Conservation (phyloP, 2,888 invertebrate genomes). For the Callimorpha dominula region DNA sequence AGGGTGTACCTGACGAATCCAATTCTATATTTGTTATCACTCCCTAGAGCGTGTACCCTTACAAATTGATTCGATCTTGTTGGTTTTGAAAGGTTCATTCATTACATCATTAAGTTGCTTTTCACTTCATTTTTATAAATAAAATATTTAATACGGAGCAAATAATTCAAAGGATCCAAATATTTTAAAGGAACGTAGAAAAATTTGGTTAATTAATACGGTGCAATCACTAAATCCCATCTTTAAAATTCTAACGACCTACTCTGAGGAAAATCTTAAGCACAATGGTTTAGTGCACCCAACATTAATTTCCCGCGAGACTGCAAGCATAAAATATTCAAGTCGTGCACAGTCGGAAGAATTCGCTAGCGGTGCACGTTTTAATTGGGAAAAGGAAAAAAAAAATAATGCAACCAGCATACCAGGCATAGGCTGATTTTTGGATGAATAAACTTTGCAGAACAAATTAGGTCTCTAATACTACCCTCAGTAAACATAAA, state of each 20-base stretch:
- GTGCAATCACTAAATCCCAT: slow-evolving; percentile 38
- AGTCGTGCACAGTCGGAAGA: slow-evolving; percentile 65
- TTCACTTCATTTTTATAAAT: slow-evolving; percentile 16
- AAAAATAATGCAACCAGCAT: slow-evolving; percentile 50
- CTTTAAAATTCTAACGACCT: slow-evolving; percentile 61
- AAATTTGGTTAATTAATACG: slow-evolving; percentile 32
- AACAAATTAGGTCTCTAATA: background rate
- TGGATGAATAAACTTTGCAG: slow-evolving; percentile 32
- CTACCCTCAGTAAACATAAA: background rate
- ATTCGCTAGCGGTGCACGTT: slow-evolving; percentile 64
- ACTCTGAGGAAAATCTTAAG: slow-evolving; percentile 61
- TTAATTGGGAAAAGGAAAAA: slow-evolving; percentile 68
- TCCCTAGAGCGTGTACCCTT: slow-evolving; percentile 50
- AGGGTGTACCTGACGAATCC: slow-evolving; percentile 58
- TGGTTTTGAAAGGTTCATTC: slow-evolving; percentile 36
- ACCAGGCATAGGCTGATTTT: slow-evolving; percentile 47
- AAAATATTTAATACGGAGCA: background rate
- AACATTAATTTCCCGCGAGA: slow-evolving; percentile 74
- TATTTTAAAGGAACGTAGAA: slow-evolving; percentile 7
- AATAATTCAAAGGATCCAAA: background rate
- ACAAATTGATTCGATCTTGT: slow-evolving; percentile 50
- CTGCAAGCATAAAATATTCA: slow-evolving; percentile 75
- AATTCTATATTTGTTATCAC: slow-evolving; percentile 58
- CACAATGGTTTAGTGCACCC: slow-evolving; percentile 69
- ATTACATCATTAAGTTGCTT: slow-evolving; percentile 27